A percentile compares a stretch with the other conserved stretches of the same genome.
Conservation (phyloP, 2,888 invertebrate species). For the Atethmia centrago region DNA sequence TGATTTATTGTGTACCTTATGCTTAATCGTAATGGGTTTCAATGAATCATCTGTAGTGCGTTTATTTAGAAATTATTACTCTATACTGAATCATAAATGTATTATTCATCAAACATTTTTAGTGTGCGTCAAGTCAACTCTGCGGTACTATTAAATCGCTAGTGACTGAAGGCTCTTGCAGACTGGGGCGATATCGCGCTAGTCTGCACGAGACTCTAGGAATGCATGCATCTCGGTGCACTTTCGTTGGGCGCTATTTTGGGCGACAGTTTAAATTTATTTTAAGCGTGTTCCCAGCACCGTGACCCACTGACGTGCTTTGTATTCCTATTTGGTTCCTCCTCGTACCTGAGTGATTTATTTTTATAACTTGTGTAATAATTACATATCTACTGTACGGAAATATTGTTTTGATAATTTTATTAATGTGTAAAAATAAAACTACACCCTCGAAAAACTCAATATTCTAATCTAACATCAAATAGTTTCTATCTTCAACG, state of each 20-base stretch:
- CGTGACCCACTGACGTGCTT: slow-evolving; percentile 85
- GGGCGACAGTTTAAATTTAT: slow-evolving; percentile 80
- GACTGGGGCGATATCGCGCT: no score
- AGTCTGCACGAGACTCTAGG: no score
- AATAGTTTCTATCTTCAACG: background rate
- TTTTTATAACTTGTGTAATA: slow-evolving; percentile 66
- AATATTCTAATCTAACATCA: slow-evolving; percentile 3
- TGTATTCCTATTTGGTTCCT: slow-evolving; percentile 79
- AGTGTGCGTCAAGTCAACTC: slow-evolving; percentile 22
- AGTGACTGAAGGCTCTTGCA: no score
- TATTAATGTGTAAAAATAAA: background rate
- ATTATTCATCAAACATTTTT: background rate
- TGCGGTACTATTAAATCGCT: slow-evolving; percentile 31
- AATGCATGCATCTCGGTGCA: slow-evolving; percentile 72
- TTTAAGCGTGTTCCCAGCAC: slow-evolving; percentile 80
- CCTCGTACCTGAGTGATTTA: slow-evolving; percentile 75
- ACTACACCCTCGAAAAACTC: background rate
- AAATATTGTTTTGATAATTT: background rate
- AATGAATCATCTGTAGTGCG: slow-evolving; percentile 56
- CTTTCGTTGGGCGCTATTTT: slow-evolving; percentile 80
- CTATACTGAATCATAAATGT: background rate
- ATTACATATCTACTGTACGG: background rate
- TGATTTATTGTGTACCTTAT: slow-evolving; percentile 14
- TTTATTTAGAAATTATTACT: slow-evolving; percentile 21
- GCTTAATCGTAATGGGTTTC: slow-evolving; percentile 38